Percentiles rank a stretch among this genome's conserved stretches.
Evolutionary conservation across 2,888 invertebrate genomes (phyloP).

Genomic region (Idaea aversata): DNA sequence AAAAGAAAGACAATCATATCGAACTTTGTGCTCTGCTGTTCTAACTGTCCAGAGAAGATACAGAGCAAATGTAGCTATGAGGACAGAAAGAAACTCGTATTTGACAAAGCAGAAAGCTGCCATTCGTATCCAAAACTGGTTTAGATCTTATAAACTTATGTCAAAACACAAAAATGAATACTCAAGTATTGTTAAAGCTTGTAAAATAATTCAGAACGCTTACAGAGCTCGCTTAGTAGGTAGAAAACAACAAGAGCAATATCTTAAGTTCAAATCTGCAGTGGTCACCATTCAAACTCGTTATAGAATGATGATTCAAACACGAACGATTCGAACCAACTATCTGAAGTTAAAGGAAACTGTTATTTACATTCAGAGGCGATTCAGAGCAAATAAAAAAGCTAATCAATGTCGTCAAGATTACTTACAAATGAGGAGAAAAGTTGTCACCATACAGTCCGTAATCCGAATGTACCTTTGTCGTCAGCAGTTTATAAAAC

Average conservation of each 20-base stretch:
- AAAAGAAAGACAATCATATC: conserved; percentile 44
- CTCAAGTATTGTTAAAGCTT: conserved; percentile 49
- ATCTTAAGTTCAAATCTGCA: conserved; percentile 45
- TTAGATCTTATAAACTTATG: conserved; percentile 58
- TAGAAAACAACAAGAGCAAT: conserved; percentile 47
- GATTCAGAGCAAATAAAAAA: conserved; percentile 48
- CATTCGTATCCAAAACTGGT: conserved; percentile 54
- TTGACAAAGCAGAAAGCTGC: conserved; percentile 34
- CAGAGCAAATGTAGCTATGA: conserved; percentile 55
- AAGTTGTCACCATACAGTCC: conserved; percentile 56
- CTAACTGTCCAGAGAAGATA: conserved; percentile 54
- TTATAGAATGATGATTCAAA: conserved; percentile 49
- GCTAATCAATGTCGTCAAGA: conserved; percentile 40
- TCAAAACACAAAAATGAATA: conserved; percentile 52
- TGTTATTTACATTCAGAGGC: conserved; percentile 56
- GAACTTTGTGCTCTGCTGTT: conserved; percentile 35
- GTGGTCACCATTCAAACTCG: conserved; percentile 60
- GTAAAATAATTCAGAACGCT: conserved; percentile 60
- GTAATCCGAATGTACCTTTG: conserved; percentile 51
- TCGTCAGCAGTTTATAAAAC: conserved; percentile 41
- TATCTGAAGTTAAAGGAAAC: conserved; percentile 46
- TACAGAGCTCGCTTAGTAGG: conserved; percentile 49
- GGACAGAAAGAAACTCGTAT: conserved; percentile 54
- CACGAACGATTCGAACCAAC: conserved; percentile 38
- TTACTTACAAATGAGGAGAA: conserved; percentile 47